These are phyloP conservation scores for Esox masquinongy DNA, from an alignment of 2,797 vertebrate genomes.

Conservation along the genomic window DNA sequence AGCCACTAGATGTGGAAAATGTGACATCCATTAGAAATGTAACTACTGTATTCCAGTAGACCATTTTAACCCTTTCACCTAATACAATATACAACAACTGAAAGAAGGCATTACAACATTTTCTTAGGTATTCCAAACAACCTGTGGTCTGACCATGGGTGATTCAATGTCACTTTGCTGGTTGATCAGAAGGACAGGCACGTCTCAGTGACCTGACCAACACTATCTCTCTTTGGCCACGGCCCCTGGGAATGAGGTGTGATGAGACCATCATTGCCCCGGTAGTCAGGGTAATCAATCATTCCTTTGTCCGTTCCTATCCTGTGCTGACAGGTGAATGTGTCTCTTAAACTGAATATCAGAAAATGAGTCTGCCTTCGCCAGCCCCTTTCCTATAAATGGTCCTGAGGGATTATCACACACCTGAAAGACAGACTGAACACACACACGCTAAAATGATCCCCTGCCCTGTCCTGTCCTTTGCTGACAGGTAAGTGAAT, in stretches of 20 bases:
- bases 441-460: background rate
- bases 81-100: too few relatives aligned
- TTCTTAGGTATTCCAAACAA: too few relatives aligned
- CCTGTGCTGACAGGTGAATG: constrained; percentile 4
- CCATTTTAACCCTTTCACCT: too few relatives aligned
- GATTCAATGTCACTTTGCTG: background rate
- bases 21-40: too few relatives aligned
- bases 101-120: too few relatives aligned
- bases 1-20: too few relatives aligned
- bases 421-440: background rate
- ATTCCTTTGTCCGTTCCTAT: background rate
- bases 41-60: too few relatives aligned
- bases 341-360: background rate
- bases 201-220: background rate
- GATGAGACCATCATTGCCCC: background rate
- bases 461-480: background rate
- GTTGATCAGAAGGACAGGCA: background rate
- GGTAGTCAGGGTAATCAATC: background rate
- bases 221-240: background rate
- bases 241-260: background rate
- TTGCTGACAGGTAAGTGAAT: background rate
- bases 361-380: background rate
- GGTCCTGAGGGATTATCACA: background rate
- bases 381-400: background rate
- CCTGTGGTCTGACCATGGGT: background rate